Evolutionary conservation across 2,113 vertebrate species (phyloP).

Genomic region (Peucedramus taeniatus): DNA sequence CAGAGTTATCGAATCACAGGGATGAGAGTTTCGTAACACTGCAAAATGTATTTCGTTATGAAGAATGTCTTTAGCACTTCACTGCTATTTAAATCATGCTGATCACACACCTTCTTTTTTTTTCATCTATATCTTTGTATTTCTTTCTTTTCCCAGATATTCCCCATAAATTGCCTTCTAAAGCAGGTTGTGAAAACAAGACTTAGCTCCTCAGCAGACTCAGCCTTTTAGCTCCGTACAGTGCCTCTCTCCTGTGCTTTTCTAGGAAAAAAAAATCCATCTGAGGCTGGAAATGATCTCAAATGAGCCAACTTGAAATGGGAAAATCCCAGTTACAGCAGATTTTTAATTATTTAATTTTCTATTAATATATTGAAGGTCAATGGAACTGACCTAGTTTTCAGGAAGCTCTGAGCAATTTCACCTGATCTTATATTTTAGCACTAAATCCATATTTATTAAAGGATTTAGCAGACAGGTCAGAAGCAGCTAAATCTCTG

Average conservation of each 20-base stretch:
- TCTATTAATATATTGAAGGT: slow-evolving; percentile 35
- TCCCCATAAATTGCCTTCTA: not conserved
- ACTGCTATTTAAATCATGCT: slow-evolving; percentile 4
- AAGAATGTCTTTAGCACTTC: not conserved
- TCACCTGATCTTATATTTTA: slow-evolving; percentile 40
- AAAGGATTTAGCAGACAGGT: slow-evolving; percentile 46
- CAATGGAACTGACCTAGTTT: slow-evolving; percentile 25
- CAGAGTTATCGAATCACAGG: not conserved
- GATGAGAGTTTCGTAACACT: not conserved
- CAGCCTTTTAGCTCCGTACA: not conserved
- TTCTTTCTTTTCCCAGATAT: not conserved
- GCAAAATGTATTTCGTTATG: not conserved
- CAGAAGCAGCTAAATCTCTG: slow-evolving; percentile 3
- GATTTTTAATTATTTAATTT: slow-evolving; percentile 50
- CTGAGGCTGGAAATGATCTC: not conserved
- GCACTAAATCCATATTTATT: slow-evolving; percentile 54
- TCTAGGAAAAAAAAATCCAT: not conserved
- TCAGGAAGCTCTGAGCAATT: slow-evolving; percentile 36
- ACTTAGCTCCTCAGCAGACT: not conserved
- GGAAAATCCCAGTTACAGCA: slow-evolving; percentile 20
- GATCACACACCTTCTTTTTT: not conserved
- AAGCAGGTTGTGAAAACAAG: not conserved
- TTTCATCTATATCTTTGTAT: not conserved
- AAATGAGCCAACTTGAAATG: not conserved
- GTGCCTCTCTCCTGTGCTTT: not conserved